Conservation (phyloP, 2,797 vertebrate genomes). For the Enteromius fasciolatus region DNA sequence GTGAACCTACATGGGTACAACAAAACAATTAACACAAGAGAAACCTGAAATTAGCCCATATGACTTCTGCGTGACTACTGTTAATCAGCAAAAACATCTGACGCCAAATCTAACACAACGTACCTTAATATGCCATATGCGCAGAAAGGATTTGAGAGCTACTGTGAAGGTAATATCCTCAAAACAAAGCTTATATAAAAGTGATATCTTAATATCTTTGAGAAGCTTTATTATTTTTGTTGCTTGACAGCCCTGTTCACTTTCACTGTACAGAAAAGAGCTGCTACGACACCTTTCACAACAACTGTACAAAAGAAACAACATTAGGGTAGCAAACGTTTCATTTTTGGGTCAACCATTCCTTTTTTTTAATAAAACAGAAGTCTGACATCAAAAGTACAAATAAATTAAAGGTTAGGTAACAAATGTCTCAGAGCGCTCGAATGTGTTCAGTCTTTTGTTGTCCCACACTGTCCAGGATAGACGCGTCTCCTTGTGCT, state of each 20-base stretch:
- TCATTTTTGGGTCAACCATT: conserved; percentile 16
- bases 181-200: background rate
- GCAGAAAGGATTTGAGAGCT: background rate
- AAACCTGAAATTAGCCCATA: background rate
- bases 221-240: background rate
- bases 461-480: conserved; percentile 28
- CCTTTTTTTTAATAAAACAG: conserved; percentile 14
- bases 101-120: background rate
- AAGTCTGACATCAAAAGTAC: conserved; percentile 43
- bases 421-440: conserved; percentile 24
- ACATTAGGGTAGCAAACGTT: background rate
- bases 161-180: background rate
- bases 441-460: background rate
- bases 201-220: background rate
- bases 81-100: background rate
- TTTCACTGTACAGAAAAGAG: background rate
- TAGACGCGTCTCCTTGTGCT: conserved; percentile 7
- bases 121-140: background rate
- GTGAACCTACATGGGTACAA: background rate
- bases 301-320: conserved; percentile 6
- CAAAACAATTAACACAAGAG: background rate
- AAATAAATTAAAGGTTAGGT: conserved; percentile 40
- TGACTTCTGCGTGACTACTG: background rate
- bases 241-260: background rate
- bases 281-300: background rate